Evolutionary conservation across 2,113 vertebrate species (phyloP).

Genomic region (Oryctolagus cuniculus): DNA sequence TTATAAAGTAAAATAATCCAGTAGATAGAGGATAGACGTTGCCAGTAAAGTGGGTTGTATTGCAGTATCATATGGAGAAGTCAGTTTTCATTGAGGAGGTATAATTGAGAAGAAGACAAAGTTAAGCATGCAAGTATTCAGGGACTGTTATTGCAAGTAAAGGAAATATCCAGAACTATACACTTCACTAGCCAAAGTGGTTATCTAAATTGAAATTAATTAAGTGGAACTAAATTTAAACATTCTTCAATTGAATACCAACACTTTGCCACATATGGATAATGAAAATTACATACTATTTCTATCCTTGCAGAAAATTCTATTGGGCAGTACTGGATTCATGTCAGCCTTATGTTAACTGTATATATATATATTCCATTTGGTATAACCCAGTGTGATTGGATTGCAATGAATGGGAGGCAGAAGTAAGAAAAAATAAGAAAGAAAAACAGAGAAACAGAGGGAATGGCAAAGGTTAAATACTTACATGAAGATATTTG

Average conservation of each 20-base stretch:
- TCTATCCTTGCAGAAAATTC: background rate
- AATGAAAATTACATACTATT: background rate
- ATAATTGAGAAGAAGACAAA: background rate
- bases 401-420: background rate
- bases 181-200: background rate
- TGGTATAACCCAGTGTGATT: background rate
- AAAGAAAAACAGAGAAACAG: background rate
- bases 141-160: background rate
- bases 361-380: background rate
- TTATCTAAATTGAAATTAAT: slow-evolving; percentile 6
- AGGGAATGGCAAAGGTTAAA: background rate
- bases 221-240: slow-evolving; percentile 25
- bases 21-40: too few species aligned
- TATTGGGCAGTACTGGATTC: background rate
- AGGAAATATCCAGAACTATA: background rate
- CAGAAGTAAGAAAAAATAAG: background rate
- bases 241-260: background rate
- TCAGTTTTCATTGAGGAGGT: background rate
- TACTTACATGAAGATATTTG: background rate
- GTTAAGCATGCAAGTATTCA: background rate
- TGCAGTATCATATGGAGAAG: background rate
- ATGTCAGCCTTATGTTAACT: background rate
- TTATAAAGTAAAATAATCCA: background rate
- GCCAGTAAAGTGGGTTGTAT: background rate
- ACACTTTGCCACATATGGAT: background rate